Percentiles rank a stretch among this genome's conserved stretches.
Conservation (phyloP, 2,113 vertebrate genomes). For the Murina feae region DNA sequence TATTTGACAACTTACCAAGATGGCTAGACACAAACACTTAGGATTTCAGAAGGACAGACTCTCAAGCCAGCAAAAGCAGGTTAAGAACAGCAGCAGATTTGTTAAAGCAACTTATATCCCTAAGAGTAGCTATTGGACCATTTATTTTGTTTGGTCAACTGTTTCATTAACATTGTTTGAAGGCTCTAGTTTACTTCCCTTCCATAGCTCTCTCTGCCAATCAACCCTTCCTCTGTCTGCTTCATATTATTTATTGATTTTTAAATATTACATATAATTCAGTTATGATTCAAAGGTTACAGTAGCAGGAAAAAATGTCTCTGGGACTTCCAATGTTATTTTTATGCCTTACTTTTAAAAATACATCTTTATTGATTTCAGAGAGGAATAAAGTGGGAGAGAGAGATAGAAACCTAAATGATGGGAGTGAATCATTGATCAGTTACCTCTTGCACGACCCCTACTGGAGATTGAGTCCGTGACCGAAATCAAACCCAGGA, state of each 20-base stretch:
- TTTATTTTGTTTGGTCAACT: neutral
- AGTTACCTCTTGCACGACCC: no score
- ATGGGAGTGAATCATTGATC: no score
- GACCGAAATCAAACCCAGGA: no score
- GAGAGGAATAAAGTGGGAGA: no score
- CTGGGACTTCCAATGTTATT: neutral
- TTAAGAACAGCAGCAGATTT: neutral
- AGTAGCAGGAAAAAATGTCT: neutral
- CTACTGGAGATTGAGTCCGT: no score
- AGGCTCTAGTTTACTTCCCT: neutral
- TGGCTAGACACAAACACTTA: neutral
- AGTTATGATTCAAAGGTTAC: neutral
- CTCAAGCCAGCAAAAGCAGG: neutral
- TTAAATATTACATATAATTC: slow-evolving; percentile 8
- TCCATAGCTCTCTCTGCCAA: neutral
- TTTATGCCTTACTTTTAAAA: neutral
- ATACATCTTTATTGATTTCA: no score
- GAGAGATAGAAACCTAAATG: no score
- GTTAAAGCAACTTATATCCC: neutral
- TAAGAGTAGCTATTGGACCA: neutral
- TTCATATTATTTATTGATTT: neutral
- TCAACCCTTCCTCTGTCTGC: neutral
- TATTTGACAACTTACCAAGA: neutral
- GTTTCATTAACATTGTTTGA: neutral
- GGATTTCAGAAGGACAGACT: neutral